These are phyloP conservation scores for Tupiocoris notatus DNA, from an alignment of 2,888 invertebrate genomes.

Conservation along the genomic window DNA sequence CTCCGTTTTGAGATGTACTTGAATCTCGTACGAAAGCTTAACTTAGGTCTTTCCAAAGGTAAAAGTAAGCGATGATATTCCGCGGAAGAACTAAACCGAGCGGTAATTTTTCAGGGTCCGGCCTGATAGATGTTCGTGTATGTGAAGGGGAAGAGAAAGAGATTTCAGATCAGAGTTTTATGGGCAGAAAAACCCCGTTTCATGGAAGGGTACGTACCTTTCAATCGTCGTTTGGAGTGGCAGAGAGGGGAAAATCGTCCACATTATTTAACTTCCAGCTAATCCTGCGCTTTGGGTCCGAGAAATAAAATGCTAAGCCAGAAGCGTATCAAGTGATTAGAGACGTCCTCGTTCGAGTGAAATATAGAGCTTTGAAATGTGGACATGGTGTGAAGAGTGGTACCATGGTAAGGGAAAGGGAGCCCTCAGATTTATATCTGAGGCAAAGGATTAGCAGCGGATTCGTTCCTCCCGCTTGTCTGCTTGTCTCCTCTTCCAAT, in stretches of 20 bases:
- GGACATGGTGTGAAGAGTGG: neutral
- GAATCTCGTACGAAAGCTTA: too few relatives aligned
- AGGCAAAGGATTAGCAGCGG: conserved; percentile 31
- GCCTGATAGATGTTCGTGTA: too few relatives aligned
- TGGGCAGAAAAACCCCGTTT: too few relatives aligned
- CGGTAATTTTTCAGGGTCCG: too few relatives aligned
- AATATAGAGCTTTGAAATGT: conserved; percentile 26
- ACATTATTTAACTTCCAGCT: conserved; percentile 39
- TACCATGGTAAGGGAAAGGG: neutral
- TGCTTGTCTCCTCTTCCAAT: conserved; percentile 1
- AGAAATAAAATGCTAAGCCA: conserved; percentile 42
- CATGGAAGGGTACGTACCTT: neutral
- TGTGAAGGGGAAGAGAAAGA: neutral
- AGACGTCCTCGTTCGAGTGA: conserved; percentile 36
- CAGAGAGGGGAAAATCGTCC: conserved; percentile 10
- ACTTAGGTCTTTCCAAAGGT: too few relatives aligned
- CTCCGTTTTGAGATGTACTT: too few relatives aligned
- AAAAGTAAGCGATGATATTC: too few relatives aligned
- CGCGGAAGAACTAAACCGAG: too few relatives aligned
- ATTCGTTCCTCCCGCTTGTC: conserved; percentile 1
- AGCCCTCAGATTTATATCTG: conserved; percentile 34
- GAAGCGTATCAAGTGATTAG: conserved; percentile 41
- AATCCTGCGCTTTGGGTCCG: conserved; percentile 37
- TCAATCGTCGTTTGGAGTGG: conserved; percentile 2
- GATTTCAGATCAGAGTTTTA: neutral